Conservation (phyloP, 1,140 invertebrate genomes). For the Gerris buenoi region DNA sequence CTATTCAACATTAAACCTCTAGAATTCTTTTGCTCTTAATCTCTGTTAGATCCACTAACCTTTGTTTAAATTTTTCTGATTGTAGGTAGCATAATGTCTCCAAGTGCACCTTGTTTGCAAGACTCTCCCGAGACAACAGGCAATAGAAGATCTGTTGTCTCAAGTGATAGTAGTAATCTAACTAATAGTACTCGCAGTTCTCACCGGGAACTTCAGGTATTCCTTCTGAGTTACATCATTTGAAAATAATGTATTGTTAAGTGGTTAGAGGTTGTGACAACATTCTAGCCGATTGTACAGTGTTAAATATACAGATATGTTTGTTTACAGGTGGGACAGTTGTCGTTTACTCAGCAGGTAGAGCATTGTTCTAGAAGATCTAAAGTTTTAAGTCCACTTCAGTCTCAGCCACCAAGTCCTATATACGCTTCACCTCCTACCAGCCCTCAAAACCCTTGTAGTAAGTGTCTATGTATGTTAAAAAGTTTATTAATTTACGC, state of each 20-base stretch:
- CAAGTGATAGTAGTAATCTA: conserved; percentile 52
- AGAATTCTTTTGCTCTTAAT: no score
- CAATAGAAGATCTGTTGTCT: conserved; percentile 53
- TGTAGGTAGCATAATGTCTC: conserved; percentile 17
- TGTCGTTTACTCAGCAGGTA: conserved; percentile 61
- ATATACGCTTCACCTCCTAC: conserved; percentile 69
- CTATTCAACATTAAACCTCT: no score
- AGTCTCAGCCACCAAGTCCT: conserved; percentile 60
- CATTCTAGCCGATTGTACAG: neutral
- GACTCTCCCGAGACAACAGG: conserved; percentile 50
- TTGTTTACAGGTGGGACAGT: conserved; percentile 21
- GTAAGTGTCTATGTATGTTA: conserved; percentile 16
- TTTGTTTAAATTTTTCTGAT: neutral
- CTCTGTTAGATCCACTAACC: neutral
- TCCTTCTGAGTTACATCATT: neutral
- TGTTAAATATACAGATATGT: neutral
- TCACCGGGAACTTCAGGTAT: conserved; percentile 31
- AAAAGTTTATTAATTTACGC: no score
- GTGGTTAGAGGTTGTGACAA: neutral
- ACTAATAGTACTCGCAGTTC: conserved; percentile 48
- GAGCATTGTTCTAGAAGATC: conserved; percentile 45
- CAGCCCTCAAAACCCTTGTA: conserved; percentile 52
- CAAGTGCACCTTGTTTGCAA: conserved; percentile 19
- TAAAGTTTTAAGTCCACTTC: conserved; percentile 47
- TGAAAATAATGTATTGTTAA: neutral